phyloP scores from a whole-genome alignment of 2,888 invertebrate genomes.

The Rhynchonema sp. region DNA sequence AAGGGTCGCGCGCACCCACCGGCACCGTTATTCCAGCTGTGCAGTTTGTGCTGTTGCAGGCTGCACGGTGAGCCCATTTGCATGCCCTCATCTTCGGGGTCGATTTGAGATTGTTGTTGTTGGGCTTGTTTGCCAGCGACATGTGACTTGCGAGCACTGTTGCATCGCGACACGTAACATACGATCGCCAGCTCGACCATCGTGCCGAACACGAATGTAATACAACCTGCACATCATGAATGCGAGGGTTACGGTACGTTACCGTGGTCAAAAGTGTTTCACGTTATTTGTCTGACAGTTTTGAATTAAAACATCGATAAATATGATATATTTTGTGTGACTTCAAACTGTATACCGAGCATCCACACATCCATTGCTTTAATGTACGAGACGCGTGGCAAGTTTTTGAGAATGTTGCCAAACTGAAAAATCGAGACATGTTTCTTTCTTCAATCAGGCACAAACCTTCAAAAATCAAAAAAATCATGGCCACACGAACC shows the following conservation, averaged over 20 bases:
- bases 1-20: too few relatives aligned
- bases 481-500: constrained; percentile 4
- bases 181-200: constrained; percentile 28
- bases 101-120: neutral
- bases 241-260: neutral
- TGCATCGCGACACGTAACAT: constrained; percentile 24
- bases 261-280: neutral
- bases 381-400: constrained; percentile 25
- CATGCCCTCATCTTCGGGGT: too few relatives aligned
- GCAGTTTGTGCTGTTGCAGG: too few relatives aligned
- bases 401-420: constrained; percentile 26
- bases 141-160: constrained; percentile 10
- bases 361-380: constrained; percentile 29
- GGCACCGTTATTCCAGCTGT: too few relatives aligned
- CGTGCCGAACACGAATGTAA: constrained; percentile 26
- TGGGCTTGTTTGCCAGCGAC: neutral
- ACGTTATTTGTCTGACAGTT: neutral
- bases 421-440: constrained; percentile 12
- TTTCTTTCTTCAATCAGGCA: neutral
- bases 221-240: constrained; percentile 13
- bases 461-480: neutral
- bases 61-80: too few relatives aligned
- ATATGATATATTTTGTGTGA: too few relatives aligned
- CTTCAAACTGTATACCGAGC: too few relatives aligned
- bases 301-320: neutral